Conservation (phyloP, 2,113 vertebrate genomes). For the Strix aluco region DNA sequence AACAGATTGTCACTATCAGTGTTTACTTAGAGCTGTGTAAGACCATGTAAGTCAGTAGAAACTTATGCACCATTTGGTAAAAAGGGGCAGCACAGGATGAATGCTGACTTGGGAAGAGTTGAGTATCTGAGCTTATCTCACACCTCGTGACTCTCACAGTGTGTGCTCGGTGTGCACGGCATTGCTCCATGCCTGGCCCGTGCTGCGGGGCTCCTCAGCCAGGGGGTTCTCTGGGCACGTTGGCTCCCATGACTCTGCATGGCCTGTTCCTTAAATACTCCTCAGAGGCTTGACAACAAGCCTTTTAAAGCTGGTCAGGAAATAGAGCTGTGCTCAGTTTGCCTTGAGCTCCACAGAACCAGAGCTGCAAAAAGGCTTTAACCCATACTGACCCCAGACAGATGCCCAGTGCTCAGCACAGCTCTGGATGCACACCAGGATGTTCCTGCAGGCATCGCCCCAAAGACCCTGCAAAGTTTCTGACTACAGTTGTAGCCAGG, state of each 20-base stretch:
- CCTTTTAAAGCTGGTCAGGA: neutral
- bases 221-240: neutral
- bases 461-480: neutral
- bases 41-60: neutral
- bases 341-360: neutral
- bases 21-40: neutral
- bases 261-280: neutral
- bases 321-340: neutral
- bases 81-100: neutral
- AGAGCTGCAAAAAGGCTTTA: neutral
- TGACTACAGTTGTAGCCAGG: neutral
- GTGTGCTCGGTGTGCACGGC: accelerated
- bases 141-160: accelerated
- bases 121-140: neutral
- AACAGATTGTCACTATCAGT: neutral
- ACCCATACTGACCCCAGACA: neutral
- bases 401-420: neutral
- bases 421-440: neutral
- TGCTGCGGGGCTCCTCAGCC: neutral
- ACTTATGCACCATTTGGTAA: neutral
- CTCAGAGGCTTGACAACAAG: neutral
- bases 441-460: neutral
- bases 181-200: accelerated
- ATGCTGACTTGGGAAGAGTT: neutral
- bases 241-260: neutral